These are phyloP conservation scores for Melanerpes formicivorus DNA, from an alignment of 2,113 vertebrate genomes.

Conservation along the genomic window DNA sequence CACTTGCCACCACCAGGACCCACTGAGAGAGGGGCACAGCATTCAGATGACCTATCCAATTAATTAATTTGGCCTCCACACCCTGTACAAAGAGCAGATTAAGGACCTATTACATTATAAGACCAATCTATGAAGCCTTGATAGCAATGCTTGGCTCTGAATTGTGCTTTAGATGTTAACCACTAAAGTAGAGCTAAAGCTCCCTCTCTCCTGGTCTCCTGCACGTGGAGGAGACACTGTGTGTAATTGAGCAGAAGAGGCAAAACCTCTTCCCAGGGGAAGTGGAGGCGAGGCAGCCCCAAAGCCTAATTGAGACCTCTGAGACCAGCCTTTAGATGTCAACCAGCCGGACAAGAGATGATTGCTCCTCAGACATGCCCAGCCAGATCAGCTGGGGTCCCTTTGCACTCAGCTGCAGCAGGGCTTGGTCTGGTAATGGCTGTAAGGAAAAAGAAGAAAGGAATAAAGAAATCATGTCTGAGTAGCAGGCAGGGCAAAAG, in stretches of 20 bases:
- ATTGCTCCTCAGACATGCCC: background rate
- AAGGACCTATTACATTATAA: background rate
- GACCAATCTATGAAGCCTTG: background rate
- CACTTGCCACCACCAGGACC: background rate
- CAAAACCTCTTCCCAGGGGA: slow-evolving; percentile 35
- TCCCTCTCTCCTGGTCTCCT: background rate
- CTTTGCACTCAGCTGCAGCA: background rate
- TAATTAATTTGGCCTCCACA: background rate
- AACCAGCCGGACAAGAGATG: background rate
- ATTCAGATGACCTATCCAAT: background rate
- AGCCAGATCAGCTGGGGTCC: background rate
- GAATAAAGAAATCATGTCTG: background rate
- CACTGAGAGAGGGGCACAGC: background rate
- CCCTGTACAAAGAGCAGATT: background rate
- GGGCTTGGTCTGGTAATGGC: background rate
- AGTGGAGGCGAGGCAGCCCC: background rate
- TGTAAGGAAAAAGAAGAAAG: background rate
- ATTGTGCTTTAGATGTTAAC: background rate
- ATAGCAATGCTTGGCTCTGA: background rate
- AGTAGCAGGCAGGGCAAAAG: background rate
- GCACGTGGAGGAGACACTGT: background rate
- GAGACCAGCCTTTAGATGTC: slow-evolving; percentile 32
- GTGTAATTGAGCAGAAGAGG: slow-evolving; percentile 38
- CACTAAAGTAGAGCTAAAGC: background rate
- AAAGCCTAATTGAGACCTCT: slow-evolving; percentile 47